These are phyloP conservation scores for Adela reaumurella DNA, from an alignment of 2,888 invertebrate genomes.

Conservation along the genomic window DNA sequence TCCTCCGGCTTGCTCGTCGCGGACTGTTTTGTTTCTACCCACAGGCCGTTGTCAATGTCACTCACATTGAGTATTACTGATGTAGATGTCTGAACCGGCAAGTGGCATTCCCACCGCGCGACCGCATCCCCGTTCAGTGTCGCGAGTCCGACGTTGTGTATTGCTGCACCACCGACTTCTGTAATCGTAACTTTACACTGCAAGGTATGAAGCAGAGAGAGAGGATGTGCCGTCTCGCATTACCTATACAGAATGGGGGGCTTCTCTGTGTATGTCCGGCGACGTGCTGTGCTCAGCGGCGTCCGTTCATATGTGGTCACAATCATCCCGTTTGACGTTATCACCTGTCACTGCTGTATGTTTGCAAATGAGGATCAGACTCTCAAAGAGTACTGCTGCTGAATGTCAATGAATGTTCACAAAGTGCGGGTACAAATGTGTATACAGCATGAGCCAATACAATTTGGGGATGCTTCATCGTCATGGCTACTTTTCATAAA, in stretches of 20 bases:
- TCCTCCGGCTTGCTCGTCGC: neutral
- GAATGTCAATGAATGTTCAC: too few relatives aligned
- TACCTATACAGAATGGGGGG: neutral
- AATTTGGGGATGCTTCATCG: too few relatives aligned
- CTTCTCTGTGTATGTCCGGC: neutral
- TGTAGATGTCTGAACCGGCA: conserved; percentile 61
- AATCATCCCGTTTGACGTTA: too few relatives aligned
- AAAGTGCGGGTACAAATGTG: too few relatives aligned
- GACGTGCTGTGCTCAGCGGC: too few relatives aligned
- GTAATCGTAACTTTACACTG: conserved; percentile 51
- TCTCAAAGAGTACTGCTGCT: too few relatives aligned
- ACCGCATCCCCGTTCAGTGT: conserved; percentile 57
- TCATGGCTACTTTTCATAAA: too few relatives aligned
- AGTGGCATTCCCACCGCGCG: conserved; percentile 58
- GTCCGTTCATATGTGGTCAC: too few relatives aligned
- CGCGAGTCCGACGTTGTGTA: conserved; percentile 36
- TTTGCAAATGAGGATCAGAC: too few relatives aligned
- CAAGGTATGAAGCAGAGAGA: conserved; percentile 43
- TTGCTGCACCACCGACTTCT: conserved; percentile 71
- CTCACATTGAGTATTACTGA: conserved; percentile 22
- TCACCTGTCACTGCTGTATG: too few relatives aligned
- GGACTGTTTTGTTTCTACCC: neutral
- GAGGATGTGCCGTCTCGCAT: neutral
- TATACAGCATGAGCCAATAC: too few relatives aligned
- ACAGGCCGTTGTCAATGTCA: neutral